These are phyloP conservation scores for Cuculus canorus DNA, from an alignment of 2,797 vertebrate genomes.

Conservation along the genomic window DNA sequence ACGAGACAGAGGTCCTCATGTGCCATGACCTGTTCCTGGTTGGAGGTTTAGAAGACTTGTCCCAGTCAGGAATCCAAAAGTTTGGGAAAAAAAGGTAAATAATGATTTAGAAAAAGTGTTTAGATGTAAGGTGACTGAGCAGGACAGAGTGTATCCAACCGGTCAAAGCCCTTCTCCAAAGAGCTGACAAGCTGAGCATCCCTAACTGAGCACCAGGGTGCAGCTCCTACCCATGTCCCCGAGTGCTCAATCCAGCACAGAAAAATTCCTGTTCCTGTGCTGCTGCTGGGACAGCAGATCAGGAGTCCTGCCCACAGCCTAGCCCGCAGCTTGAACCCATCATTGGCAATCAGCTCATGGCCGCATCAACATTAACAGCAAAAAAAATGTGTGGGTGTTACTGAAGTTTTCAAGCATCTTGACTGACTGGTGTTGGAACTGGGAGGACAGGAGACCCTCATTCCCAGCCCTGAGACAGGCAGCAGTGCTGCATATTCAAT, in stretches of 20 bases:
- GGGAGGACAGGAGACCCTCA: neutral
- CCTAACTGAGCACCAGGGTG: neutral
- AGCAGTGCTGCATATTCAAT: conserved; percentile 27
- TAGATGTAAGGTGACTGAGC: neutral
- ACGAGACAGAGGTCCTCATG: neutral
- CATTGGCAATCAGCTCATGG: neutral
- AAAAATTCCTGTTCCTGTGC: neutral
- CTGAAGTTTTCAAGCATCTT: neutral
- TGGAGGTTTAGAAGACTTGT: neutral
- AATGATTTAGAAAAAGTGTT: neutral
- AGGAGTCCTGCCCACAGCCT: neutral
- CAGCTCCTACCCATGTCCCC: fast-evolving
- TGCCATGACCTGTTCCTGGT: neutral
- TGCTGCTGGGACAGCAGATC: fast-evolving
- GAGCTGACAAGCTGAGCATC: neutral
- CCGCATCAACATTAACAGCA: neutral
- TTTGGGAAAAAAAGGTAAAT: neutral
- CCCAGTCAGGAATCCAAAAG: neutral
- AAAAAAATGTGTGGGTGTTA: neutral
- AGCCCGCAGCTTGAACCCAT: neutral
- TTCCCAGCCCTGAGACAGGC: neutral
- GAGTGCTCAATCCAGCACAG: fast-evolving
- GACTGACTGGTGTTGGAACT: neutral
- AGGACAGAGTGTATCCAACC: neutral
- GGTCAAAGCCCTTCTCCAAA: neutral